Percentiles rank a stretch among this genome's conserved stretches.
Conservation (phyloP, 1,140 invertebrate species). For the Saccostrea glomerata region DNA sequence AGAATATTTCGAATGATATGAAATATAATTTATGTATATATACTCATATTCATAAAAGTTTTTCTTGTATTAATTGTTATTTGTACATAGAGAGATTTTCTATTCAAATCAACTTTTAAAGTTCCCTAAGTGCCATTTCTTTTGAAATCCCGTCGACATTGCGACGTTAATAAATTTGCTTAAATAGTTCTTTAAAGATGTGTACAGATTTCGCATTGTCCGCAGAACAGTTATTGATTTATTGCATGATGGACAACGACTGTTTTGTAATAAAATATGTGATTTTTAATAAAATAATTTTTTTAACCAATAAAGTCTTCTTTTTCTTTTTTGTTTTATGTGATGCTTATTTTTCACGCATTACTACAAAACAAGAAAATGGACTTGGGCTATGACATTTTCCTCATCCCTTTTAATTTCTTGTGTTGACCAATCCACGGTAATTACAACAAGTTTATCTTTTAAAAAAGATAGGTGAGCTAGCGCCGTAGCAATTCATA, state of each 20-base stretch:
- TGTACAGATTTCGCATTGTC: no score
- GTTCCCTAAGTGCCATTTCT: slow-evolving; percentile 23
- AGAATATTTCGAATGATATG: background rate
- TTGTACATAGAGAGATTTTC: background rate
- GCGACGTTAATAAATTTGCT: background rate
- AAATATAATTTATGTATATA: background rate
- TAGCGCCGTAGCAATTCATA: no score
- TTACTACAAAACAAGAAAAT: no score
- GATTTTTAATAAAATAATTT: background rate
- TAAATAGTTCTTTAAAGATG: background rate
- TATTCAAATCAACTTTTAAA: background rate
- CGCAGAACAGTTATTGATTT: background rate
- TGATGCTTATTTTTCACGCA: no score
- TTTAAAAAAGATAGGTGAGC: no score
- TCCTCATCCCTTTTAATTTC: no score
- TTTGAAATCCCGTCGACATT: slow-evolving; percentile 1
- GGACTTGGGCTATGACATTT: no score
- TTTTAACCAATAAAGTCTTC: background rate
- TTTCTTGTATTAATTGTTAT: background rate
- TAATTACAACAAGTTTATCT: no score
- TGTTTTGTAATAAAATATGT: background rate
- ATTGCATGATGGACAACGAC: background rate
- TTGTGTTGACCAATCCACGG: no score
- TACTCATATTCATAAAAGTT: background rate
- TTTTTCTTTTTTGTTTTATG: no score